These are phyloP conservation scores for Malurus alboscapulatus DNA, from an alignment of 2,113 vertebrate species.

Conservation along the genomic window DNA sequence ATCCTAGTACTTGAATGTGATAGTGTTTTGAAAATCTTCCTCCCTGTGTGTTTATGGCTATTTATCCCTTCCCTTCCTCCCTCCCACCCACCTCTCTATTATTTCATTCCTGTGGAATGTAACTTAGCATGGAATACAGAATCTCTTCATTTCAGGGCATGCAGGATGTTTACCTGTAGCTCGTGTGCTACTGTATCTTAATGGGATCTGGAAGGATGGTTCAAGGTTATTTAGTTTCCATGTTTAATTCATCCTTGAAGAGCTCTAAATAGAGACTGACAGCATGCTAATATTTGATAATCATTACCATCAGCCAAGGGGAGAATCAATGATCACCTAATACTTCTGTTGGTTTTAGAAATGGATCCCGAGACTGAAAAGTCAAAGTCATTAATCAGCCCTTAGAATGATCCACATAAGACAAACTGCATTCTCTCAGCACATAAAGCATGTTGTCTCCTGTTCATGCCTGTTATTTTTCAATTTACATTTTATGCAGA, in stretches of 20 bases:
- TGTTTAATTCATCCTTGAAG: conserved; percentile 36
- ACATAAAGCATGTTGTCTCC: conserved; percentile 55
- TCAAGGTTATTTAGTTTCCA: conserved; percentile 52
- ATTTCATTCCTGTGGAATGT: conserved; percentile 69
- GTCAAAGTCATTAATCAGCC: conserved; percentile 68
- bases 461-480: conserved; percentile 48
- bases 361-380: conserved; percentile 36
- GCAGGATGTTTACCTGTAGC: conserved; percentile 21
- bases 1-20: conserved; percentile 2
- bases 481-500: conserved; percentile 37
- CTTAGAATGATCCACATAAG: conserved; percentile 59
- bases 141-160: conserved; percentile 39
- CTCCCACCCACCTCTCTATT: background rate
- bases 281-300: conserved; percentile 36
- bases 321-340: conserved; percentile 17
- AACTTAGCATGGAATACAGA: background rate
- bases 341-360: conserved; percentile 31
- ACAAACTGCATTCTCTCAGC: conserved; percentile 50
- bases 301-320: conserved; percentile 11
- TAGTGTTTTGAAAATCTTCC: conserved; percentile 25
- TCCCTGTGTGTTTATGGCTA: conserved; percentile 25
- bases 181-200: conserved; percentile 7
- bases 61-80: background rate
- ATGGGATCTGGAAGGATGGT: conserved; percentile 46
- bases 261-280: conserved; percentile 48